Conservation (phyloP, 2,888 invertebrate species). For the Athalia cordata region DNA sequence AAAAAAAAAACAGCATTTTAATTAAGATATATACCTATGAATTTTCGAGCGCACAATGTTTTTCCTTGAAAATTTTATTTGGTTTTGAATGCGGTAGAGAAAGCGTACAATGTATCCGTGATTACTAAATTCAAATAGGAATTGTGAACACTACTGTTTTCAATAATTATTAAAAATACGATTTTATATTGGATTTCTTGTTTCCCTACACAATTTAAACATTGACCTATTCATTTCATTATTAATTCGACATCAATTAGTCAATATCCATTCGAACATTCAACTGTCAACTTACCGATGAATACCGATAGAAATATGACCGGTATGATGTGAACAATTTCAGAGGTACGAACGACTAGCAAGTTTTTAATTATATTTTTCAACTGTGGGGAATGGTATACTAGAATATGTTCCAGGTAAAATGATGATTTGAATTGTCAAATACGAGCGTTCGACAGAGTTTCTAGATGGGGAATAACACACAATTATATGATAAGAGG, state of each 20-base stretch:
- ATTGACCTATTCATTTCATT: too few species aligned
- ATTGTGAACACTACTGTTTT: too few species aligned
- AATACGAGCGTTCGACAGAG: constrained; percentile 29
- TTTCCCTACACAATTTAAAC: too few species aligned
- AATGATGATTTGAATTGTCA: background rate
- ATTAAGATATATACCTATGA: too few species aligned
- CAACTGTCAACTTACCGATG: constrained; percentile 1
- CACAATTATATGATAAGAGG: constrained; percentile 7
- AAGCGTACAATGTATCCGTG: too few species aligned
- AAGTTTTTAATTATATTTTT: background rate
- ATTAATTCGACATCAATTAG: background rate
- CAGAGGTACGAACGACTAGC: constrained; percentile 10
- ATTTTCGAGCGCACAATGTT: too few species aligned
- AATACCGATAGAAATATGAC: background rate
- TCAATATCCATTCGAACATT: background rate
- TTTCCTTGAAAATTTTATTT: too few species aligned
- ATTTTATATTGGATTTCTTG: too few species aligned
- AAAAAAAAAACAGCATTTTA: too few species aligned
- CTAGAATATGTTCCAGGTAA: background rate
- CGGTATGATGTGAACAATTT: constrained; percentile 1
- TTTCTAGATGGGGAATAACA: background rate
- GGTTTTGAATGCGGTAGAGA: too few species aligned
- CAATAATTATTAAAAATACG: too few species aligned
- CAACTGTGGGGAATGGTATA: constrained; percentile 3
- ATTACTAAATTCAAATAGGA: too few species aligned